phyloP scores from a whole-genome alignment of 1,140 invertebrate genomes.

The Cherax quadricarinatus region DNA sequence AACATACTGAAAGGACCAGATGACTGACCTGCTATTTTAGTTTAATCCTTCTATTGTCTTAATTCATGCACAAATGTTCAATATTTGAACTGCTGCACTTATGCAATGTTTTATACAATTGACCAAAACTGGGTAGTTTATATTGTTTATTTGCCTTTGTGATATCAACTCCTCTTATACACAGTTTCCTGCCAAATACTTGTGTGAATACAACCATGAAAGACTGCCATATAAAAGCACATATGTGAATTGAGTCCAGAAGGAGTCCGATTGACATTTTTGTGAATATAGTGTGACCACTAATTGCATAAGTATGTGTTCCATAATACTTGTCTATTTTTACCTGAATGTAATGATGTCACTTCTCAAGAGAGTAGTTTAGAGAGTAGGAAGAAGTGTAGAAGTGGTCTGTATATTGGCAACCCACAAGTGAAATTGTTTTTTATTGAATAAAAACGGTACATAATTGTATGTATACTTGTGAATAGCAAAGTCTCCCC shows the following conservation, averaged over 20 bases:
- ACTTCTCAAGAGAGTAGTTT: conserved; percentile 27
- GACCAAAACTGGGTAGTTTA: conserved; percentile 51
- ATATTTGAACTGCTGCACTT: conserved; percentile 58
- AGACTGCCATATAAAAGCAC: conserved; percentile 63
- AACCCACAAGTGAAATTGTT: conserved; percentile 57
- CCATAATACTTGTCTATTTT: conserved; percentile 71
- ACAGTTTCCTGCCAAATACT: conserved; percentile 66
- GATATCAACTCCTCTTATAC: conserved; percentile 65
- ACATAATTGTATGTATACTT: conserved; percentile 70
- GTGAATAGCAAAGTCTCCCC: conserved; percentile 63
- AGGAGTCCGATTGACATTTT: conserved; percentile 55
- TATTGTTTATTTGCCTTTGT: conserved; percentile 59
- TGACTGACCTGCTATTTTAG: conserved; percentile 37
- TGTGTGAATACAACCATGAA: conserved; percentile 55
- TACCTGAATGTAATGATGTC: conserved; percentile 66
- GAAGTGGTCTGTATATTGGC: conserved; percentile 61
- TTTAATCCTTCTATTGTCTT: conserved; percentile 47
- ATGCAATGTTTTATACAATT: conserved; percentile 66
- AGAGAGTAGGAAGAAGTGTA: conserved; percentile 45
- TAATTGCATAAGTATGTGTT: conserved; percentile 68
- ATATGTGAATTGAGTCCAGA: conserved; percentile 54
- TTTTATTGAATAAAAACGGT: conserved; percentile 64
- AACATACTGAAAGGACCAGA: conserved; percentile 52
- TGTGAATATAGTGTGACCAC: conserved; percentile 67
- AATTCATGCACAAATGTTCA: conserved; percentile 66